phyloP scores from a whole-genome alignment of 1,140 invertebrate genomes.

The Tetranychus cinnabarinus region DNA sequence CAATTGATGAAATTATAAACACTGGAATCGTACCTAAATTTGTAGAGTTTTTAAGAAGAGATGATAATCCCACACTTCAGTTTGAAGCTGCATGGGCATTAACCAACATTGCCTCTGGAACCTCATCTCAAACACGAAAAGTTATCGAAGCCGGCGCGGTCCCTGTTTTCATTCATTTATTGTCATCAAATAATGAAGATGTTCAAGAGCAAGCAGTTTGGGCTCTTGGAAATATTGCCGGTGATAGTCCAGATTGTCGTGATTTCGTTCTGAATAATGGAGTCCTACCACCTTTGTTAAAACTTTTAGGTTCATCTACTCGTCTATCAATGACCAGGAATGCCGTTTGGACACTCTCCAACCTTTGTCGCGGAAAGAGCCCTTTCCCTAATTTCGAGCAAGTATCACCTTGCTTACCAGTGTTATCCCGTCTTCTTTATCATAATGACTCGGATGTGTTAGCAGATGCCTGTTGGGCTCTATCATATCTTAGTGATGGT shows the following conservation, averaged over 20 bases:
- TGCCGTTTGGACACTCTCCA: constrained; percentile 91
- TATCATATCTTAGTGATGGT: constrained; percentile 81
- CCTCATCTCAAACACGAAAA: constrained; percentile 67
- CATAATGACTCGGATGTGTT: constrained; percentile 73
- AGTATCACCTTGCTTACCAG: constrained; percentile 47
- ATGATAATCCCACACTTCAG: constrained; percentile 48
- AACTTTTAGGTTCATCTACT: constrained; percentile 52
- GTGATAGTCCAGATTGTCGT: constrained; percentile 73
- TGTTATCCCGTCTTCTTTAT: constrained; percentile 62
- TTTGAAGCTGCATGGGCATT: constrained; percentile 96
- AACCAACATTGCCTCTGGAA: constrained; percentile 94
- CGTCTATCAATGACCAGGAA: constrained; percentile 79
- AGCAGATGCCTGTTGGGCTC: constrained; percentile 83
- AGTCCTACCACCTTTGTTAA: constrained; percentile 60
- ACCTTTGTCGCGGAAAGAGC: constrained; percentile 86
- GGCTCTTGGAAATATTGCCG: constrained; percentile 63
- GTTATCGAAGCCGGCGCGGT: constrained; percentile 86
- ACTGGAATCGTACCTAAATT: constrained; percentile 87
- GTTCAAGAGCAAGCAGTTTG: constrained; percentile 46
- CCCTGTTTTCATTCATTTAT: constrained; percentile 61
- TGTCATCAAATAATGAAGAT: constrained; percentile 61
- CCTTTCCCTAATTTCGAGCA: constrained; percentile 70
- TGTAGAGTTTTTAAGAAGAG: constrained; percentile 72
- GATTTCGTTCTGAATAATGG: constrained; percentile 67
- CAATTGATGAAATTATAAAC: constrained; percentile 92